phyloP scores from a whole-genome alignment of 2,888 invertebrate genomes.

The Sussaba pulchella region DNA sequence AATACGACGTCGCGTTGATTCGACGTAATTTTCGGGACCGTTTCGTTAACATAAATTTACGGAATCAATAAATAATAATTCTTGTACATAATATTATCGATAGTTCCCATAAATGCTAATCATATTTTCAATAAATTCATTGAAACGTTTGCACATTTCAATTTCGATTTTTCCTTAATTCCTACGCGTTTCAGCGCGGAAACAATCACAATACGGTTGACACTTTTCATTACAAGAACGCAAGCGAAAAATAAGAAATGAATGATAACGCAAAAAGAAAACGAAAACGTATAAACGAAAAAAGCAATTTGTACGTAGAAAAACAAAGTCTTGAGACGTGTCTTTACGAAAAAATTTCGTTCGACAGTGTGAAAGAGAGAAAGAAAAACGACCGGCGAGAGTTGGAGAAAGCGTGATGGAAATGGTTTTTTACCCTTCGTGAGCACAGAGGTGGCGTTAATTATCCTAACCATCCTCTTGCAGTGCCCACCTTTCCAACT shows the following conservation, averaged over 20 bases:
- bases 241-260: not conserved
- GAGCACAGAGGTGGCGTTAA: slow-evolving; percentile 46
- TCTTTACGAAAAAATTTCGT: not conserved
- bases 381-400: not conserved
- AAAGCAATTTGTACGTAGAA: slow-evolving; percentile 19
- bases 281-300: not conserved
- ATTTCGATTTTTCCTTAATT: too few relatives aligned
- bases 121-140: too few relatives aligned
- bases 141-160: not conserved
- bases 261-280: slow-evolving; percentile 11
- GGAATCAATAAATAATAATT: too few relatives aligned
- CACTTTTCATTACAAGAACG: not conserved
- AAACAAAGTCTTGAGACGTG: slow-evolving; percentile 21
- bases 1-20: too few relatives aligned
- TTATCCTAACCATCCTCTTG: slow-evolving; percentile 57
- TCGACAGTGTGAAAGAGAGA: not conserved
- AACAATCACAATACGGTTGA: not conserved
- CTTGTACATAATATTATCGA: too few relatives aligned
- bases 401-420: slow-evolving; percentile 24
- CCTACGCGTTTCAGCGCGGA: too few relatives aligned
- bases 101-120: too few relatives aligned
- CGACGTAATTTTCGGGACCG: too few relatives aligned
- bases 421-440: slow-evolving; percentile 21
- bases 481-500: slow-evolving; percentile 19
- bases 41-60: too few relatives aligned